A percentile compares a stretch with the other conserved stretches of the same genome.
Conservation (phyloP, 2,888 invertebrate species). For the Axea sp. region DNA sequence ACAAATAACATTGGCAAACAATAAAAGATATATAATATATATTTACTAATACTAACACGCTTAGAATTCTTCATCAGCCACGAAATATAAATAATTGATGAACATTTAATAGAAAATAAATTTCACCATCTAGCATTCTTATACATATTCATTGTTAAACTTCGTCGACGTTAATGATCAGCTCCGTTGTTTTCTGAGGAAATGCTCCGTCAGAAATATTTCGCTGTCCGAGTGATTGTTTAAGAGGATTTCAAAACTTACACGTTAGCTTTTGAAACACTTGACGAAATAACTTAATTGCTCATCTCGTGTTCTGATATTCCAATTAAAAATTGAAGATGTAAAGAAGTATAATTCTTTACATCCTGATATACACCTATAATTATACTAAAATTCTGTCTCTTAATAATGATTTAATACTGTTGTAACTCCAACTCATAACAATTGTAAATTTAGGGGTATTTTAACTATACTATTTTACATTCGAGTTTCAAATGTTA, state of each 20-base stretch:
- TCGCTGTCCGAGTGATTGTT: background rate
- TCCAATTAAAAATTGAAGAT: background rate
- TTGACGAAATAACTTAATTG: constrained; percentile 4
- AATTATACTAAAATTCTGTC: constrained; percentile 5
- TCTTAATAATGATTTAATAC: background rate
- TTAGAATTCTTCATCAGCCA: constrained; percentile 7
- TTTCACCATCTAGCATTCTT: constrained; percentile 11
- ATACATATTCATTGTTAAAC: constrained; percentile 29
- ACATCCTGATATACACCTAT: background rate
- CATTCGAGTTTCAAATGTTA: constrained; percentile 48
- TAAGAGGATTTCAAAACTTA: constrained; percentile 1
- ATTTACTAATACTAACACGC: constrained; percentile 7
- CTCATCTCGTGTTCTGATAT: background rate
- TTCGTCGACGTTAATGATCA: background rate
- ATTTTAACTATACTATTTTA: constrained; percentile 31
- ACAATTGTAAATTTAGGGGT: constrained; percentile 44
- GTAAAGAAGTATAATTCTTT: background rate
- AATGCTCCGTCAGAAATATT: no score
- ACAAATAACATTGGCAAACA: constrained; percentile 1
- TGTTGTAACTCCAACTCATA: constrained; percentile 28
- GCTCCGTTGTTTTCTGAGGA: background rate
- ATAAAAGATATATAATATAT: constrained; percentile 14
- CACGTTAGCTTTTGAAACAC: constrained; percentile 4
- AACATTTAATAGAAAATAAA: constrained; percentile 34
- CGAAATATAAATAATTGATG: constrained; percentile 38